Evolutionary conservation across 1,140 invertebrate genomes (phyloP).

Genomic region (Conopomorpha cramerella): DNA sequence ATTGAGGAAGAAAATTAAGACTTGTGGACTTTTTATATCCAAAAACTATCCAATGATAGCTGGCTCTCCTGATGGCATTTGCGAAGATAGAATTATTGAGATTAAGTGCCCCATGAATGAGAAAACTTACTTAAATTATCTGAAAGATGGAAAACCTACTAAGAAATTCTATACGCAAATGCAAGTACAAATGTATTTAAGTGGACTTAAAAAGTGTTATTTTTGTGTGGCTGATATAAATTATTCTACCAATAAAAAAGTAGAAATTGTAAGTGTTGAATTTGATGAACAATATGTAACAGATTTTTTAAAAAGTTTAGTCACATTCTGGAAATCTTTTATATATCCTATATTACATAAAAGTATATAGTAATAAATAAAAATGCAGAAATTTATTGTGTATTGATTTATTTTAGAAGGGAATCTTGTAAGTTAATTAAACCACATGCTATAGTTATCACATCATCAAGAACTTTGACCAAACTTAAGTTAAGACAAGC

Average conservation of each 20-base stretch:
- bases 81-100: constrained; percentile 12
- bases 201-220: constrained; percentile 6
- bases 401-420: constrained; percentile 3
- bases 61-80: constrained; percentile 26
- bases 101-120: constrained; percentile 11
- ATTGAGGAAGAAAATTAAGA: constrained; percentile 10
- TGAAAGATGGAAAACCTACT: constrained; percentile 11
- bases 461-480: constrained; percentile 4
- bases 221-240: constrained; percentile 10
- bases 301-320: constrained; percentile 1
- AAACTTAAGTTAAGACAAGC: constrained; percentile 1
- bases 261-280: constrained; percentile 2
- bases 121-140: constrained; percentile 14
- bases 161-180: constrained; percentile 13
- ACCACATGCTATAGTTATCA: constrained; percentile 4
- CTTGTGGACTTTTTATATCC: constrained; percentile 6
- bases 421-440: constrained; percentile 2
- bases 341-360: constrained; percentile 7
- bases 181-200: constrained; percentile 13
- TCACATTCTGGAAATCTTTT: constrained; percentile 9
- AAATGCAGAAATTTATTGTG: background rate
- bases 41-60: constrained; percentile 12
- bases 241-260: constrained; percentile 6
- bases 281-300: constrained; percentile 4
- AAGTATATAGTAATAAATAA: constrained; percentile 3